Percentiles rank a stretch among this genome's conserved stretches.
phyloP scores from a whole-genome alignment of 2,888 invertebrate species.

The Morpho helenor region DNA sequence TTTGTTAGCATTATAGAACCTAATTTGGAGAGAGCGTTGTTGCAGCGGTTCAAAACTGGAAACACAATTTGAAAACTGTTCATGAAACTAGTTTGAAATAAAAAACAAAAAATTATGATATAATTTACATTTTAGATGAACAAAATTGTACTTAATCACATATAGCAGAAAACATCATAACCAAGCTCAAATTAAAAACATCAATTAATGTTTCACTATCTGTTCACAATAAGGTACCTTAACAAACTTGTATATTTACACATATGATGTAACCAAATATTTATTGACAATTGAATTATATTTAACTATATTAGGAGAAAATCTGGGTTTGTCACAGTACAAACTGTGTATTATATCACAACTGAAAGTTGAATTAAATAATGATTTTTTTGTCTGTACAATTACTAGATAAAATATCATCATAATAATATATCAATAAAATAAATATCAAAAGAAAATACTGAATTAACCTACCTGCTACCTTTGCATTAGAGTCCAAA shows the following conservation, averaged over 20 bases:
- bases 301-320: too few relatives aligned
- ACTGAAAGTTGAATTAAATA: too few relatives aligned
- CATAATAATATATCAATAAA: background rate
- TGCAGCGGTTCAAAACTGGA: conserved; percentile 68
- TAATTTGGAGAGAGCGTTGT: conserved; percentile 51
- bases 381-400: too few relatives aligned
- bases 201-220: background rate
- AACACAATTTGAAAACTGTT: conserved; percentile 43
- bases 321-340: too few relatives aligned
- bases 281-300: too few relatives aligned
- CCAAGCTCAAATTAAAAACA: background rate
- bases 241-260: too few relatives aligned
- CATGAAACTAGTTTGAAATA: background rate
- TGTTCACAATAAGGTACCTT: too few relatives aligned
- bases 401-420: too few relatives aligned
- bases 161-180: background rate
- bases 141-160: conserved; percentile 7
- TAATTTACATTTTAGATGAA: background rate
- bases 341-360: too few relatives aligned
- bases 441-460: background rate
- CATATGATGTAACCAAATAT: too few relatives aligned
- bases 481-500: conserved; percentile 46
- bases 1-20: conserved; percentile 52
- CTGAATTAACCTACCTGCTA: conserved; percentile 49
- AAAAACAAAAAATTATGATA: background rate